Conservation (phyloP, 64 coral and sea anemone species). For the Stylophora pistillata region DNA sequence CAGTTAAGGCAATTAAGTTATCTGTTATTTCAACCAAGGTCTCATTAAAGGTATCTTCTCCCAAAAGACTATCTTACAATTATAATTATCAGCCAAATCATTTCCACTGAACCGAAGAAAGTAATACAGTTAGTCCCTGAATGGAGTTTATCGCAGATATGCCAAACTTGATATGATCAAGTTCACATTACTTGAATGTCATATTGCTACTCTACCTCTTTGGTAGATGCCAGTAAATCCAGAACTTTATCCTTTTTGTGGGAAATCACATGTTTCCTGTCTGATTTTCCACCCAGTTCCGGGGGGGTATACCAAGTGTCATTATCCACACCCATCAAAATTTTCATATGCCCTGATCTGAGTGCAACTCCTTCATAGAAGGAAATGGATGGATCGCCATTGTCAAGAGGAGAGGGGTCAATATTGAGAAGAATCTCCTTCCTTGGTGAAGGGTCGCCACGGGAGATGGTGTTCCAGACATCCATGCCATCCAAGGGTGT, state of each 20-base stretch:
- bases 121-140: too few species aligned
- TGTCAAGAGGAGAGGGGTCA: not conserved
- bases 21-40: too few species aligned
- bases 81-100: too few species aligned
- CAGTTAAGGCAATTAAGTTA: too few species aligned
- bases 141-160: too few species aligned
- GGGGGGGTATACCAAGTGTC: slow-evolving; percentile 37
- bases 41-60: too few species aligned
- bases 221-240: too few species aligned
- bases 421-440: slow-evolving; percentile 59
- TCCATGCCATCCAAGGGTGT: slow-evolving; percentile 29
- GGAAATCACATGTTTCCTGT: not conserved
- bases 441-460: slow-evolving; percentile 28
- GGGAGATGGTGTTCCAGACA: slow-evolving; percentile 47
- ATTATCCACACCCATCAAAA: slow-evolving; percentile 7
- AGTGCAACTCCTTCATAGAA: slow-evolving; percentile 36
- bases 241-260: not conserved
- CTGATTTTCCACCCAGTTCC: slow-evolving; percentile 18
- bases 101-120: too few species aligned
- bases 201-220: not conserved
- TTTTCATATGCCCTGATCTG: slow-evolving; percentile 36
- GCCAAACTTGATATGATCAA: too few species aligned
- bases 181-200: too few species aligned
- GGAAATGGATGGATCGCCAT: not conserved
- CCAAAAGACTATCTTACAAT: too few species aligned